A percentile compares a stretch with the other conserved stretches of the same genome.
Conservation (phyloP, 2,888 invertebrate species). For the Euzetes globulus region DNA sequence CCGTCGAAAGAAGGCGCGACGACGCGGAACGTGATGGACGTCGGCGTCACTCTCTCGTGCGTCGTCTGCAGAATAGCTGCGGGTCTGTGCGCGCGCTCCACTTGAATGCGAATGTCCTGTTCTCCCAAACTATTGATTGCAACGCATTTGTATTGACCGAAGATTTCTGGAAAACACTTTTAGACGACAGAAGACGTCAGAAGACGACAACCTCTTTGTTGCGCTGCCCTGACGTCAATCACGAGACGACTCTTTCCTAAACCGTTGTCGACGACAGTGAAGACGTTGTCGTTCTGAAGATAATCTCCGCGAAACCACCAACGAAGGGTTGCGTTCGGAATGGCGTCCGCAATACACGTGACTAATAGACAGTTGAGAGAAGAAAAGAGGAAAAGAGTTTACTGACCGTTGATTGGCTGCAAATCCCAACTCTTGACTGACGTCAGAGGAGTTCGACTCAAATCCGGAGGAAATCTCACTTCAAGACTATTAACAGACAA, state of each 20-base stretch:
- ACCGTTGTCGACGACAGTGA: conserved; percentile 32
- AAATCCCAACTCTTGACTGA: conserved; percentile 70
- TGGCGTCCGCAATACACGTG: conserved; percentile 69
- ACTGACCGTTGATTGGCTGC: conserved; percentile 63
- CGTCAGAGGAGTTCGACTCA: conserved; percentile 45
- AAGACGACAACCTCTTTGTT: too few relatives aligned
- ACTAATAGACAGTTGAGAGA: not conserved
- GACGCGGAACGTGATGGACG: conserved; percentile 71
- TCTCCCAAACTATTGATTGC: conserved; percentile 54
- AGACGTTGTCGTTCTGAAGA: conserved; percentile 24
- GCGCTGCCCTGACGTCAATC: too few relatives aligned
- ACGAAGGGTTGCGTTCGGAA: conserved; percentile 83
- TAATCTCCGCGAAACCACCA: conserved; percentile 58
- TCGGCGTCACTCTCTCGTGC: conserved; percentile 59
- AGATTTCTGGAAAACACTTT: not conserved
- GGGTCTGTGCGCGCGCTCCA: conserved; percentile 52
- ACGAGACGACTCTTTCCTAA: too few relatives aligned
- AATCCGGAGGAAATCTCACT: conserved; percentile 70
- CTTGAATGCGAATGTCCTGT: conserved; percentile 58
- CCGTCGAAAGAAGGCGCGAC: conserved; percentile 64
- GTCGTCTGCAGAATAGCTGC: conserved; percentile 59
- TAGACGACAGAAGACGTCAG: too few relatives aligned
- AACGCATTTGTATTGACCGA: not conserved
- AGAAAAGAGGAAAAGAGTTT: not conserved
- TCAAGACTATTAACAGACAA: conserved; percentile 28